Evolutionary conservation across 1,140 invertebrate species (phyloP), one percentile per base, ranked within the genome.

Genomic region (Riptortus pedestris): DNA sequence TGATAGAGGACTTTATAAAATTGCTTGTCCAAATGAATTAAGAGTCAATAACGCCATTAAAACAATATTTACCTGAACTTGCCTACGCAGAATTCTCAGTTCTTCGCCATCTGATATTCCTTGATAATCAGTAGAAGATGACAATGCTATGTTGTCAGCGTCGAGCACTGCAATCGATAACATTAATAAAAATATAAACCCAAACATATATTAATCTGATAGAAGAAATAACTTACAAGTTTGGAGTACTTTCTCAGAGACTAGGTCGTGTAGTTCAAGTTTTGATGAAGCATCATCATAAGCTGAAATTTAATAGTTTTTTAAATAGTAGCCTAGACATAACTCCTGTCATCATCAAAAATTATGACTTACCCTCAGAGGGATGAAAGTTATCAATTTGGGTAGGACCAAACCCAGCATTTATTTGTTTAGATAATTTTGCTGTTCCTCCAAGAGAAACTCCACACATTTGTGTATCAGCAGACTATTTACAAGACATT

Each of bases 371-470:
- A 59, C 18, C 51, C 16, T 18, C 20, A 16, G 18, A 29, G 24
- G 57, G 11, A n/a, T n/a, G n/a, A n/a, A n/a, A n/a, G n/a, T n/a
- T 65, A 45, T 68, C 67, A 26, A 66, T 62, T 4, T 61, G 48
- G 43, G 63, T 64, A 20, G 65, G 65, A 22, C 58, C 59, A 20
- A 70, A 62, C 24, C 64, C 67, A n/a, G 60, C 65, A 60, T 64
- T 67, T 31, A 66, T 63, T 48, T 68, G 67, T 27, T 68, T 43
- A 26, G 62, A 68, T 16, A 68, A 52, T 28, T 33, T 51, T 14
- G 73, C 69, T n/a, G 73, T 72, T n/a, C 72, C 73, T 52, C 60
- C 71, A 52, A 71, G 72, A 22, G 72, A 73, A 14, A 74, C 69
- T 58, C 72, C 74, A 48, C 74, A 72, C 33, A 75, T 62, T 61